Percentiles rank a stretch among this genome's conserved stretches.
Conservation (phyloP, 2,113 vertebrate species). For the Peucedramus taeniatus region DNA sequence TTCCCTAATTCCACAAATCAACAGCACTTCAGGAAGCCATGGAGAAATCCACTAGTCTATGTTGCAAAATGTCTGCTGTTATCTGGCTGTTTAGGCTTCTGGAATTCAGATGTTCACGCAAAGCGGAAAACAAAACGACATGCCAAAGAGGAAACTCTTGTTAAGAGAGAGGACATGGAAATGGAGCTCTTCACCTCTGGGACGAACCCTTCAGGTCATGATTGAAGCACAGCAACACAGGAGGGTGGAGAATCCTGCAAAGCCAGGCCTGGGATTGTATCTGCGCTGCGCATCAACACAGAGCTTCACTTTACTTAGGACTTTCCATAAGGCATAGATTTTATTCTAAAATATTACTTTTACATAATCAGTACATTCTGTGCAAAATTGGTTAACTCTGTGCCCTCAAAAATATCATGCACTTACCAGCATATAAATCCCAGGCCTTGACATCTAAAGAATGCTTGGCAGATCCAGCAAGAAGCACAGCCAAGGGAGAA, state of each 20-base stretch:
- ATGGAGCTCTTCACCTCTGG: neutral
- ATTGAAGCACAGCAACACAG: neutral
- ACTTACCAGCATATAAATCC: constrained; percentile 68
- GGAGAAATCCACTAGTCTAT: neutral
- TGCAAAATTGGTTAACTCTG: constrained; percentile 33
- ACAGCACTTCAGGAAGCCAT: neutral
- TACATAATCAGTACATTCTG: neutral
- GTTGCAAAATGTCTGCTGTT: neutral
- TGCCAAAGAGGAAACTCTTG: neutral
- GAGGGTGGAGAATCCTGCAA: neutral
- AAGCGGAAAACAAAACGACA: neutral
- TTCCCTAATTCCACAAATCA: neutral
- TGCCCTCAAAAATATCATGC: constrained; percentile 37
- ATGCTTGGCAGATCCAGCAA: constrained; percentile 67
- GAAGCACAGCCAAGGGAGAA: constrained; percentile 65
- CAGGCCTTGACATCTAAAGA: constrained; percentile 65
- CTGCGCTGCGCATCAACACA: neutral
- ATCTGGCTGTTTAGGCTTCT: neutral
- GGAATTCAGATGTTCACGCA: neutral
- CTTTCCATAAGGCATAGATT: neutral
- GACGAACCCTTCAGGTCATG: neutral
- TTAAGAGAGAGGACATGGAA: neutral
- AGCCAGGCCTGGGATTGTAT: neutral
- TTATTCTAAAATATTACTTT: neutral
- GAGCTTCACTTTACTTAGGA: neutral